Evolutionary conservation across 2,113 vertebrate species (phyloP).

Genomic region (Hyperoodon ampullatus): DNA sequence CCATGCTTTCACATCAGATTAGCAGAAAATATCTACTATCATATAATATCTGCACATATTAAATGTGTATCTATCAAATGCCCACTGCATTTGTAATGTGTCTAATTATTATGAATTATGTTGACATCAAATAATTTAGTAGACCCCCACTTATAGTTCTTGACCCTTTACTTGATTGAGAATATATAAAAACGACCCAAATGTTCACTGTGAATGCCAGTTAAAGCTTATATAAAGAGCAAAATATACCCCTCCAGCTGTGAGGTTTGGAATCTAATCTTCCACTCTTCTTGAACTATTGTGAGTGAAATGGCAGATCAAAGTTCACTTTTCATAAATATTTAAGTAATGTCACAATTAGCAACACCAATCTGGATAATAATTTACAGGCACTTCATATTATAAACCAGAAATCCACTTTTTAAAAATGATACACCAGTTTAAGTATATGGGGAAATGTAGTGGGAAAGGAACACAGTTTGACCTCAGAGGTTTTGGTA

Average conservation of each 20-base stretch:
- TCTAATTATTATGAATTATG: background rate
- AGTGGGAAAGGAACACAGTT: background rate
- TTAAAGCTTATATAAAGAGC: background rate
- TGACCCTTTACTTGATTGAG: background rate
- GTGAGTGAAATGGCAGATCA: slow-evolving; percentile 61
- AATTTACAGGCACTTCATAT: background rate
- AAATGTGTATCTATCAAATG: background rate
- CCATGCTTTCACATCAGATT: background rate
- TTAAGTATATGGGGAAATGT: background rate
- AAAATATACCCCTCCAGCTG: slow-evolving; percentile 20
- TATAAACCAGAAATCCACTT: slow-evolving; percentile 43
- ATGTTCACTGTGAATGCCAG: background rate
- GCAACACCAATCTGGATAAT: slow-evolving; percentile 26
- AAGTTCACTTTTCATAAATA: slow-evolving; percentile 79
- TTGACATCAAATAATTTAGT: background rate
- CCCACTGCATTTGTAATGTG: too few species aligned
- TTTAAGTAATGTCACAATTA: slow-evolving; percentile 74
- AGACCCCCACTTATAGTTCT: background rate
- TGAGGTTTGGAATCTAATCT: slow-evolving; percentile 65
- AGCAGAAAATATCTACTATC: background rate
- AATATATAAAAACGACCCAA: background rate
- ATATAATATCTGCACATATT: background rate
- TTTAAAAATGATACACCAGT: background rate
- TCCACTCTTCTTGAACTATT: slow-evolving; percentile 12
- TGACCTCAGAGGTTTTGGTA: background rate